Evolutionary conservation across 2,113 vertebrate species (phyloP).

Genomic region (Canis aureus): DNA sequence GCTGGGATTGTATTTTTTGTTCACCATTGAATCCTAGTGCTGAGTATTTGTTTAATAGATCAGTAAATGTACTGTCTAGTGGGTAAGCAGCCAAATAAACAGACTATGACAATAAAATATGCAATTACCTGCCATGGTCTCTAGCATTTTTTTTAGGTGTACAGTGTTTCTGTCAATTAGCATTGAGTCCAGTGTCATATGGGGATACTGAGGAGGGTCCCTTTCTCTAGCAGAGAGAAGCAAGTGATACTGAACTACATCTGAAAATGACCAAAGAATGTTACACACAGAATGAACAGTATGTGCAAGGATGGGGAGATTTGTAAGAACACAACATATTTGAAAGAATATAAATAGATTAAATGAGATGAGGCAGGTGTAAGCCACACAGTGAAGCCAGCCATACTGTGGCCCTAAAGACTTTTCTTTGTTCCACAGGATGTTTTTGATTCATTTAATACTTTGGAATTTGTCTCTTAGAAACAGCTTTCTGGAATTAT

Average conservation of each 20-base stretch:
- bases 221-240: neutral
- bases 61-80: neutral
- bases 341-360: neutral
- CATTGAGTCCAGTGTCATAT: neutral
- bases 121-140: neutral
- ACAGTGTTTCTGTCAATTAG: neutral
- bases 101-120: neutral
- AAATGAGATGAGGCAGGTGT: conserved; percentile 14
- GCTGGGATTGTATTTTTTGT: neutral
- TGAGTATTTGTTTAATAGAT: neutral
- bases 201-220: neutral
- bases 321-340: neutral
- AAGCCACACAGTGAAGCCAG: neutral
- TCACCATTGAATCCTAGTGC: neutral
- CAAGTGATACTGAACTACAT: neutral
- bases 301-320: neutral
- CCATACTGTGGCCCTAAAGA: neutral
- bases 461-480: conserved; percentile 46
- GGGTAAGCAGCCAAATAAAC: neutral
- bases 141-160: neutral
- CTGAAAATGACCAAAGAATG: neutral
- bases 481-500: conserved; percentile 28
- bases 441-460: conserved; percentile 31
- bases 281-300: neutral
- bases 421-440: conserved; percentile 39